Evolutionary conservation across 2,888 invertebrate genomes (phyloP).

Genomic region (Embidobia sp.): DNA sequence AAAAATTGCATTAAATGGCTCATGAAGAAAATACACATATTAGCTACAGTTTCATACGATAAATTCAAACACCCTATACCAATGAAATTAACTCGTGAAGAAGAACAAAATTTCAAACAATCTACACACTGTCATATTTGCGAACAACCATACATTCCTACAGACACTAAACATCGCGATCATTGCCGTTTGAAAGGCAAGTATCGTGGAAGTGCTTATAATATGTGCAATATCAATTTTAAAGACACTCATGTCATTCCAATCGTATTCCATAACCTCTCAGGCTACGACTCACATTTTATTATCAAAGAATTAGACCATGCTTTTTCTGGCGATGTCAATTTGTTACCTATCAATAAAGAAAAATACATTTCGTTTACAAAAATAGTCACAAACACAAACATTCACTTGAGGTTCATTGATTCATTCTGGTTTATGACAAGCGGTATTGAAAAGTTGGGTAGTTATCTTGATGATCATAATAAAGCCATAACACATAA

Average conservation of each 20-base stretch:
- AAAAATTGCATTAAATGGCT: conserved; percentile 24
- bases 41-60: neutral
- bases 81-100: conserved; percentile 7
- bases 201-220: too few species aligned
- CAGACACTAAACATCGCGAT: too few species aligned
- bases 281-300: too few species aligned
- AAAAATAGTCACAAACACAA: conserved; percentile 19
- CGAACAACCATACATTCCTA: conserved; percentile 4
- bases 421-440: conserved; percentile 53
- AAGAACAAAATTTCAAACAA: neutral
- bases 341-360: conserved; percentile 71
- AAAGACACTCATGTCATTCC: too few species aligned
- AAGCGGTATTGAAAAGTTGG: conserved; percentile 35
- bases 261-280: too few species aligned
- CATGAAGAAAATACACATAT: neutral
- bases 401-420: conserved; percentile 45
- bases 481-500: conserved; percentile 14
- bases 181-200: too few species aligned
- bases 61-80: conserved; percentile 6
- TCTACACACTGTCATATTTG: conserved; percentile 42
- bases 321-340: conserved; percentile 57
- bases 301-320: conserved; percentile 67
- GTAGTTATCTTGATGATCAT: conserved; percentile 17
- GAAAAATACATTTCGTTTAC: conserved; percentile 72
- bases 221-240: too few species aligned